Evolutionary conservation across 1,140 invertebrate genomes (phyloP).

Genomic region (Harlomillsia oculata): DNA sequence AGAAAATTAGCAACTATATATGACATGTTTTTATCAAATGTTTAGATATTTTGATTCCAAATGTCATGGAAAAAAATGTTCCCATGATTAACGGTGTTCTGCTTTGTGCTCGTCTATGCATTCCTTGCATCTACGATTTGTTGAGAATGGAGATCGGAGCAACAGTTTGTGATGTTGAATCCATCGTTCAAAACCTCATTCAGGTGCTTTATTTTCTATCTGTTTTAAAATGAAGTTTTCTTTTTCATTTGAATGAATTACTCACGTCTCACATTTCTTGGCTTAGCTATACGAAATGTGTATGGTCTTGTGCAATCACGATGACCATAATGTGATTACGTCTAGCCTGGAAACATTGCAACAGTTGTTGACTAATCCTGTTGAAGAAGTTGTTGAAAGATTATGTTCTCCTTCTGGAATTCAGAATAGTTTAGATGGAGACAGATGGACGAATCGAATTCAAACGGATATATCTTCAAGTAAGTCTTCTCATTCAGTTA

Average conservation of each 20-base stretch:
- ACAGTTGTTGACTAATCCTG: constrained; percentile 57
- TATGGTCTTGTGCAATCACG: constrained; percentile 57
- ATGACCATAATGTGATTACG: constrained; percentile 76
- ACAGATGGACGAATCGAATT: constrained; percentile 37
- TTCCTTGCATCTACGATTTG: constrained; percentile 15
- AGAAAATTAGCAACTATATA: constrained; percentile 3
- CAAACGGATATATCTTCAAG: constrained; percentile 35
- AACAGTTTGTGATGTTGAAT: constrained; percentile 8
- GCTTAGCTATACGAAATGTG: constrained; percentile 70
- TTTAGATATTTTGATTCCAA: constrained; percentile 36
- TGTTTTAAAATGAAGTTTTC: constrained; percentile 14
- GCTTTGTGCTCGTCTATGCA: constrained; percentile 28
- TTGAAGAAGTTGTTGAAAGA: constrained; percentile 49
- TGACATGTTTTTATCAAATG: constrained; percentile 37
- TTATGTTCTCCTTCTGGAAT: constrained; percentile 50
- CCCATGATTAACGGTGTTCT: constrained; percentile 26
- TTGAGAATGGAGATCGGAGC: constrained; percentile 7
- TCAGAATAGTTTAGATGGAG: constrained; percentile 41
- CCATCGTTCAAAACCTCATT: constrained; percentile 11
- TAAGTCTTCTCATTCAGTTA: neutral
- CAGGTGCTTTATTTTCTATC: constrained; percentile 11
- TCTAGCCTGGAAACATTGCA: constrained; percentile 68
- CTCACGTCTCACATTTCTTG: no score
- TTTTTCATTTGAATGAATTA: constrained; percentile 30
- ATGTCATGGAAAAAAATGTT: constrained; percentile 35